Evolutionary conservation across 2,797 vertebrate species (phyloP).

Genomic region (Esox lucius): DNA sequence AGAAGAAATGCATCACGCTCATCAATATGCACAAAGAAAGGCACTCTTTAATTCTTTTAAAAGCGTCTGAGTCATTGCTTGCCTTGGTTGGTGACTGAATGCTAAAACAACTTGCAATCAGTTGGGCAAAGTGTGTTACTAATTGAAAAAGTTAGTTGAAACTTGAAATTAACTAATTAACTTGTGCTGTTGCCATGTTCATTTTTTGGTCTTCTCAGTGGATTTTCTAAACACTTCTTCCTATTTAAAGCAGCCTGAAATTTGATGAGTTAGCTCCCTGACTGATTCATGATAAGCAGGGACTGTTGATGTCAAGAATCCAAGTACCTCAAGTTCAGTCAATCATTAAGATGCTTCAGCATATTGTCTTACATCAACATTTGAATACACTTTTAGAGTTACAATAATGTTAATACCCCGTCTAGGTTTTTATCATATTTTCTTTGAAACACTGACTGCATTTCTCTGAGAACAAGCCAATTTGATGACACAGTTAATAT

Average conservation of each 20-base stretch:
- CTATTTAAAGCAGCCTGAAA: not conserved
- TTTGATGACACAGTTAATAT: constrained; percentile 11
- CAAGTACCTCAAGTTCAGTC: not conserved
- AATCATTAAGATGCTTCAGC: not conserved
- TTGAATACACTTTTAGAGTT: not conserved
- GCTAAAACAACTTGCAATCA: constrained; percentile 36
- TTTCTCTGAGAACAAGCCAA: constrained; percentile 1
- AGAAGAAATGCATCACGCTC: constrained; percentile 24
- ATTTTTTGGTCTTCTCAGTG: not conserved
- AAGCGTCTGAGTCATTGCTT: constrained; percentile 16
- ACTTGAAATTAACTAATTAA: not conserved
- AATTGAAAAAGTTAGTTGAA: constrained; percentile 13
- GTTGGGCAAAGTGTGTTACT: constrained; percentile 21
- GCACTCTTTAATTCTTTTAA: constrained; percentile 35
- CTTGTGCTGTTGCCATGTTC: not conserved
- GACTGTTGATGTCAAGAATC: not conserved
- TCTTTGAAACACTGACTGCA: too few species aligned
- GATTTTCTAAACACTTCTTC: not conserved
- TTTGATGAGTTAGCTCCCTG: not conserved
- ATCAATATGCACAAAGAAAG: constrained; percentile 41
- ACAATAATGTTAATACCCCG: not conserved
- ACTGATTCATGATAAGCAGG: not conserved
- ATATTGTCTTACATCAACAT: too few species aligned
- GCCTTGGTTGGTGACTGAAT: not conserved
- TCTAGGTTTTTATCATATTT: not conserved